These are phyloP conservation scores for Helicoverpa zea DNA, from an alignment of 1,140 invertebrate genomes.

Conservation along the genomic window DNA sequence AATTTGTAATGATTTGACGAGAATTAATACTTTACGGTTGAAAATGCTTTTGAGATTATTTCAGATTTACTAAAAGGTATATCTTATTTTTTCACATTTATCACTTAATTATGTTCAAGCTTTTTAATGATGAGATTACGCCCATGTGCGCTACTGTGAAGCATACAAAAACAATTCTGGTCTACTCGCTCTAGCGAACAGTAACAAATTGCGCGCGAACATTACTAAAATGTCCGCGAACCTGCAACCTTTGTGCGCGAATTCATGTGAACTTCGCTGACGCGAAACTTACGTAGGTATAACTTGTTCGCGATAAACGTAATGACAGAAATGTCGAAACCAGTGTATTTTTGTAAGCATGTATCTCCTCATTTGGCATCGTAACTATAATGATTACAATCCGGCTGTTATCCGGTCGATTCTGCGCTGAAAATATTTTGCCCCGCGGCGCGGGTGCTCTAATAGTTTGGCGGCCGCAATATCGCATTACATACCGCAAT, in stretches of 20 bases:
- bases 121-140: too few relatives aligned
- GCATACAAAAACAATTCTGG: too few relatives aligned
- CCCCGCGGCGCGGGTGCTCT: background rate
- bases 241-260: too few relatives aligned
- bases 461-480: constrained; percentile 35
- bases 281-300: background rate
- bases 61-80: background rate
- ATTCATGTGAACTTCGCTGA: too few relatives aligned
- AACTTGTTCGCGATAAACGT: background rate
- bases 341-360: too few relatives aligned
- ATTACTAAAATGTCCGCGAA: too few relatives aligned
- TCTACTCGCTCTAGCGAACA: background rate
- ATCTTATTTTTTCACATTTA: background rate
- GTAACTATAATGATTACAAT: constrained; percentile 19
- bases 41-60: background rate
- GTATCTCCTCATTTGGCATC: background rate
- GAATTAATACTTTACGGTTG: background rate
- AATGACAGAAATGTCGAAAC: too few relatives aligned
- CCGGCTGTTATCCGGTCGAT: background rate
- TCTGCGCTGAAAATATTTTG: constrained; percentile 26
- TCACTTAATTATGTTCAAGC: too few relatives aligned
- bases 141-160: background rate
- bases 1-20: constrained; percentile 13
- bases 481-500: constrained; percentile 19
- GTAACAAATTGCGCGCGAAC: too few relatives aligned